phyloP scores from a whole-genome alignment of 2,888 invertebrate genomes.

The Notodromas monacha region DNA sequence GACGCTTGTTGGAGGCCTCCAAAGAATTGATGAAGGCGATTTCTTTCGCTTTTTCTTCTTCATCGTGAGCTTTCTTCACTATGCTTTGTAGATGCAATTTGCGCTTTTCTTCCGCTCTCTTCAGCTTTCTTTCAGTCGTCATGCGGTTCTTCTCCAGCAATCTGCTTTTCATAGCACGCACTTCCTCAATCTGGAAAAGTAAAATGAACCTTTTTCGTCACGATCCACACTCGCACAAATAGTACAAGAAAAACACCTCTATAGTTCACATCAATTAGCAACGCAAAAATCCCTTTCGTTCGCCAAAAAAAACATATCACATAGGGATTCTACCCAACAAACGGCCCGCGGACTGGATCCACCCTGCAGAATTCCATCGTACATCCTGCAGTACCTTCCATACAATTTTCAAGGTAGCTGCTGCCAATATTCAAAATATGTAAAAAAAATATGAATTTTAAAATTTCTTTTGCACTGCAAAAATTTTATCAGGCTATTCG shows the following conservation, averaged over 20 bases:
- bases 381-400: too few species aligned
- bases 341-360: not conserved
- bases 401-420: too few species aligned
- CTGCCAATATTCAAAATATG: too few species aligned
- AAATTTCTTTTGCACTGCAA: too few species aligned
- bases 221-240: not conserved
- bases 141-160: conserved; percentile 34
- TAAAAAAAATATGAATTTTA: too few species aligned
- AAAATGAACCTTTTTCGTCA: conserved; percentile 5
- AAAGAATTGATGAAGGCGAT: conserved; percentile 88
- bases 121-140: conserved; percentile 19
- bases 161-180: conserved; percentile 42
- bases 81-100: conserved; percentile 35
- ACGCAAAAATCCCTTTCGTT: too few species aligned
- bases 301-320: too few species aligned
- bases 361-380: conserved; percentile 1
- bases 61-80: conserved; percentile 79
- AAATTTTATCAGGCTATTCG: too few species aligned
- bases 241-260: conserved; percentile 11
- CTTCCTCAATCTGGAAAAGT: conserved; percentile 21
- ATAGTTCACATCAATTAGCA: too few species aligned
- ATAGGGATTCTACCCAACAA: too few species aligned
- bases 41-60: conserved; percentile 80
- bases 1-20: conserved; percentile 68
- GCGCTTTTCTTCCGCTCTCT: conserved; percentile 60